phyloP scores from a whole-genome alignment of 2,113 vertebrate species.

The Albula goreensis region DNA sequence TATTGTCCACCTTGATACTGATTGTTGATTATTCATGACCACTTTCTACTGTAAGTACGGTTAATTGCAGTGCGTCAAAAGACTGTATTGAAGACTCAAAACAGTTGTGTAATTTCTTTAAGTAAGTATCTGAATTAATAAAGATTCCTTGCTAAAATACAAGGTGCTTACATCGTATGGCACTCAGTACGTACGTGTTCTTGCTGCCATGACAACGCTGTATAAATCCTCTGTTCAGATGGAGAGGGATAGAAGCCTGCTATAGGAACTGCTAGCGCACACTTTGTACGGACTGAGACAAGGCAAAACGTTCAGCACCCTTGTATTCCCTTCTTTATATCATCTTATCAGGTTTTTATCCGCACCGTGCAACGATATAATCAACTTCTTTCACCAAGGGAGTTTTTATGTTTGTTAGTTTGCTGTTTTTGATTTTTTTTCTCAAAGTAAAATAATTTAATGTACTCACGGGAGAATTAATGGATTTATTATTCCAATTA shows the following conservation, averaged over 20 bases:
- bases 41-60: neutral
- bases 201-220: slow-evolving; percentile 37
- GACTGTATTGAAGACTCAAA: too few species aligned
- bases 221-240: slow-evolving; percentile 4
- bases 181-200: neutral
- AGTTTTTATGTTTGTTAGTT: too few species aligned
- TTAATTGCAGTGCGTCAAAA: too few species aligned
- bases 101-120: too few species aligned
- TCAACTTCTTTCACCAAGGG: neutral
- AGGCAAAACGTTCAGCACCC: neutral
- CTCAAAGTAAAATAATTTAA: too few species aligned
- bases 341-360: too few species aligned
- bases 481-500: neutral
- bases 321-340: neutral
- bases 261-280: neutral
- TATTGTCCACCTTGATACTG: neutral
- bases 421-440: too few species aligned
- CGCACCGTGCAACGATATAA: too few species aligned
- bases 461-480: too few species aligned
- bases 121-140: too few species aligned
- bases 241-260: neutral
- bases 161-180: neutral
- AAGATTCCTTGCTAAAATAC: neutral
- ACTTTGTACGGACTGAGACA: neutral
- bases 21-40: neutral